Conservation (phyloP, 2,888 invertebrate species). For the Dicyrtoma fusca region DNA sequence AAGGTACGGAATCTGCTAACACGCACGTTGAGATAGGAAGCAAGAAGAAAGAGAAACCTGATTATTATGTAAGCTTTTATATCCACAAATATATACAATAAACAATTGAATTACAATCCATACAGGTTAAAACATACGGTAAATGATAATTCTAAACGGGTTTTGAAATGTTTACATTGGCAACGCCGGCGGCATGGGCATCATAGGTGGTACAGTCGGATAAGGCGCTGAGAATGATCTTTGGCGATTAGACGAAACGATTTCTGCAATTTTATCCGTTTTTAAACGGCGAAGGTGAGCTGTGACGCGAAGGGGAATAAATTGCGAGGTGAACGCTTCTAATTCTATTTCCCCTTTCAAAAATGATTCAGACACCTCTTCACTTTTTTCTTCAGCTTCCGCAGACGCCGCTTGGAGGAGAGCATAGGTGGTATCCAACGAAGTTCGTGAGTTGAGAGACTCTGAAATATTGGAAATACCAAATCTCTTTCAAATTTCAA, state of each 20-base stretch:
- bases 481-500: too few species aligned
- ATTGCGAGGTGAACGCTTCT: slow-evolving; percentile 85
- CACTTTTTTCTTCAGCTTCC: slow-evolving; percentile 91
- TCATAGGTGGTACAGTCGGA: slow-evolving; percentile 72
- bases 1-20: too few species aligned
- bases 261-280: slow-evolving; percentile 82
- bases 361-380: slow-evolving; percentile 79
- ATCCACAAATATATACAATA: too few species aligned
- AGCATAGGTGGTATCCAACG: slow-evolving; percentile 83
- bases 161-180: slow-evolving; percentile 21
- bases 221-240: slow-evolving; percentile 64
- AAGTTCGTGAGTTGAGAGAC: slow-evolving; percentile 74
- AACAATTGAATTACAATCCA: too few species aligned
- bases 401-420: slow-evolving; percentile 86
- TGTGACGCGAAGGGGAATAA: slow-evolving; percentile 72
- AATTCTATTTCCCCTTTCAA: slow-evolving; percentile 71
- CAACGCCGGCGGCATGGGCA: slow-evolving; percentile 71
- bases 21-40: too few species aligned
- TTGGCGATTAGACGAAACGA: slow-evolving; percentile 46
- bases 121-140: too few species aligned
- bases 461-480: slow-evolving; percentile 62
- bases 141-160: too few species aligned
- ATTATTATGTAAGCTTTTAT: too few species aligned
- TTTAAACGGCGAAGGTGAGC: slow-evolving; percentile 86
- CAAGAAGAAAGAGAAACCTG: too few species aligned